These are phyloP conservation scores for Decapterus maruadsi DNA, from an alignment of 2,797 vertebrate genomes.

Conservation along the genomic window DNA sequence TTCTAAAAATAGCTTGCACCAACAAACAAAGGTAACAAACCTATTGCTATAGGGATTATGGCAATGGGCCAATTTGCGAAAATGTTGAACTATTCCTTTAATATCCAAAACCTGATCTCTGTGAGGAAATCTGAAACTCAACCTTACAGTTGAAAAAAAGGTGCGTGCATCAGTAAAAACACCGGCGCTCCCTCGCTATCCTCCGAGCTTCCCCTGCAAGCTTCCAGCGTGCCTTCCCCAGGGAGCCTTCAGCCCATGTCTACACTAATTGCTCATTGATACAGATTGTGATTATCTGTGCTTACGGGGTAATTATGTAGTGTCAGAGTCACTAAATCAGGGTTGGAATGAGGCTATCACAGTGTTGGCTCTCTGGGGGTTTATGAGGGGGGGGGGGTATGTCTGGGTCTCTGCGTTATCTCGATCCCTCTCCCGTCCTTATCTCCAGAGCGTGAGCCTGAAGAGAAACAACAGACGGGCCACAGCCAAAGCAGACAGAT, in stretches of 20 bases:
- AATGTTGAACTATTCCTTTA: too few relatives aligned
- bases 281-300: constrained; percentile 81
- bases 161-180: background rate
- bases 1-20: too few relatives aligned
- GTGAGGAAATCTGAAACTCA: constrained; percentile 12
- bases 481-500: constrained; percentile 79
- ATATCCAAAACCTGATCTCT: constrained; percentile 9
- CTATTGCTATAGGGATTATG: too few relatives aligned
- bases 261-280: constrained; percentile 83
- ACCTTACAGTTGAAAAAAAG: background rate
- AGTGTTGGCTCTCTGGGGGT: constrained; percentile 72
- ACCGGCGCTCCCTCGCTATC: constrained; percentile 15
- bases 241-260: constrained; percentile 74
- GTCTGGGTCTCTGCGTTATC: constrained; percentile 80
- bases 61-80: too few relatives aligned
- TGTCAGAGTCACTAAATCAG: constrained; percentile 82
- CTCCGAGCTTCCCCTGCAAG: constrained; percentile 29
- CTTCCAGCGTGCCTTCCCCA: constrained; percentile 51
- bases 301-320: constrained; percentile 79
- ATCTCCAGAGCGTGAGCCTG: constrained; percentile 82
- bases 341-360: constrained; percentile 77
- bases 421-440: constrained; percentile 76
- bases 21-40: too few relatives aligned
- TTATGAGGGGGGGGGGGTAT: constrained; percentile 34
- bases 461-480: constrained; percentile 79